A percentile compares a stretch with the other conserved stretches of the same genome.
phyloP scores from a whole-genome alignment of 2,888 invertebrate genomes.

The Caradrina clavipalpis region DNA sequence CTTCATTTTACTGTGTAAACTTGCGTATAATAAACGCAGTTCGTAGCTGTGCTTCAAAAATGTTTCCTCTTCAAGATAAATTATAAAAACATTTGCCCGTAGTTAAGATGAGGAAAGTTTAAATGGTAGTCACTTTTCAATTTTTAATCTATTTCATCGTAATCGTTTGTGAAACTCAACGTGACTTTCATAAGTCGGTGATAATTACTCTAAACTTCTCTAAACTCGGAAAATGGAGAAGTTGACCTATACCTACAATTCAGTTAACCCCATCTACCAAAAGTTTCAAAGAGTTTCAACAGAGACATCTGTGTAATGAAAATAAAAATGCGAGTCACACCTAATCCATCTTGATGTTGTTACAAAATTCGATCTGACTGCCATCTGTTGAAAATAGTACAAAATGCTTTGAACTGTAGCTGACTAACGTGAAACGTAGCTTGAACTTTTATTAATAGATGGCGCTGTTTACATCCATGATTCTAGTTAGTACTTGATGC shows the following conservation, averaged over 20 bases:
- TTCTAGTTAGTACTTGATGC: background rate
- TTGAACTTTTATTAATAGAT: conserved; percentile 1
- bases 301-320: conserved; percentile 9
- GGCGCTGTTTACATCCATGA: conserved; percentile 13
- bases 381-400: conserved; percentile 17
- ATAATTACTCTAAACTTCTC: too few species aligned
- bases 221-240: background rate
- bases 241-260: background rate
- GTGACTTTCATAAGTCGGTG: too few species aligned
- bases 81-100: background rate
- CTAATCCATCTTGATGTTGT: background rate
- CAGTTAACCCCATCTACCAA: conserved; percentile 26
- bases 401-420: background rate
- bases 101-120: background rate
- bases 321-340: background rate
- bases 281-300: background rate
- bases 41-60: background rate
- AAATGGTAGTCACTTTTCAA: background rate
- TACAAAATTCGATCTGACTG: background rate
- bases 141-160: conserved; percentile 1
- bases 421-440: background rate
- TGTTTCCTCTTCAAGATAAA: background rate
- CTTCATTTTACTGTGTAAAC: background rate
- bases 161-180: background rate
- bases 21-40: background rate